Percentiles rank a stretch among this genome's conserved stretches.
Conservation (phyloP, 2,888 invertebrate species). For the Platynereis dumerilii region DNA sequence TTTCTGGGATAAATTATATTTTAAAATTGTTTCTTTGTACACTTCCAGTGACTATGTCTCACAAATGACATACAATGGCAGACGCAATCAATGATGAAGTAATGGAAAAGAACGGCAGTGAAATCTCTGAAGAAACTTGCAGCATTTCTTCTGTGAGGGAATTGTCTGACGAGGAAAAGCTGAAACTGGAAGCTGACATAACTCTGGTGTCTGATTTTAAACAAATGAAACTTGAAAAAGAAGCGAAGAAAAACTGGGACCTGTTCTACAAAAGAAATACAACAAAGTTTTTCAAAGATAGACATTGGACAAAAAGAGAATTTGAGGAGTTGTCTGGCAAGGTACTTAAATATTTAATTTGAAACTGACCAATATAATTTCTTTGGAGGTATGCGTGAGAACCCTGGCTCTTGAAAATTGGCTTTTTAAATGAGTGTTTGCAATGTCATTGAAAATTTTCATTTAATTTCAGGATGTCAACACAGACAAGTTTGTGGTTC, state of each 20-base stretch:
- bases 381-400: neutral
- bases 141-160: constrained; percentile 7
- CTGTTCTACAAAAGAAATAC: constrained; percentile 95
- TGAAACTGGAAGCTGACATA: constrained; percentile 22
- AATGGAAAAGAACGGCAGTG: no score
- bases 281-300: constrained; percentile 90
- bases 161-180: constrained; percentile 22
- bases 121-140: no score
- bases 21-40: no score
- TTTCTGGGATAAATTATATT: no score
- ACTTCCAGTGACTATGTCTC: no score
- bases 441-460: no score
- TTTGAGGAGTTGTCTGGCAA: constrained; percentile 79
- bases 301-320: constrained; percentile 96
- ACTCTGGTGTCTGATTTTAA: constrained; percentile 70
- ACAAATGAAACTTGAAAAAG: constrained; percentile 78
- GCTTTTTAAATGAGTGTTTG: no score
- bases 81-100: no score
- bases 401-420: no score
- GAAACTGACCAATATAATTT: no score
- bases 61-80: no score
- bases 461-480: constrained; percentile 13
- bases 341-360: constrained; percentile 12
- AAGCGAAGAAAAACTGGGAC: constrained; percentile 93
- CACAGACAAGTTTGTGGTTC: constrained; percentile 55